Percentiles rank a stretch among this genome's conserved stretches.
phyloP scores from a whole-genome alignment of 2,797 vertebrate species.

The Paratrypauchen microcephalus region DNA sequence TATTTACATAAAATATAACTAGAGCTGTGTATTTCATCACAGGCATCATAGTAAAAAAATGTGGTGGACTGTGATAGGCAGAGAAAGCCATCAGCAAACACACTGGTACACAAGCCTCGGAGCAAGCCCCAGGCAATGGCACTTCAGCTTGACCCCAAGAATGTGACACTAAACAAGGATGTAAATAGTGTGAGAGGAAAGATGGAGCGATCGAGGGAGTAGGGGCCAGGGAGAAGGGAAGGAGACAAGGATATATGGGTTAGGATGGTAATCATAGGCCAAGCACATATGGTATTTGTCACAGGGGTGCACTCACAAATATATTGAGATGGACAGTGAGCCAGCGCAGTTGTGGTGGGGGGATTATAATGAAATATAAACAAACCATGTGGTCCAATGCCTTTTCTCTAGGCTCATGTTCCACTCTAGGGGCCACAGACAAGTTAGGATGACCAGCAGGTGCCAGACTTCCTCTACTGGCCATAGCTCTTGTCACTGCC shows the following conservation, averaged over 20 bases:
- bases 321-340: slow-evolving; percentile 36
- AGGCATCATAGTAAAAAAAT: slow-evolving; percentile 39
- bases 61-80: slow-evolving; percentile 34
- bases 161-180: slow-evolving; percentile 69
- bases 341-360: background rate
- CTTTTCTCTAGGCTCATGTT: background rate
- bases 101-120: slow-evolving; percentile 62
- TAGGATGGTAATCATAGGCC: slow-evolving; percentile 31
- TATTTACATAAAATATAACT: slow-evolving; percentile 63
- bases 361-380: slow-evolving; percentile 13
- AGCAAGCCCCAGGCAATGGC: slow-evolving; percentile 62
- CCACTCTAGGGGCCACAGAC: slow-evolving; percentile 29
- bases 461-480: slow-evolving; percentile 10
- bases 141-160: slow-evolving; percentile 63
- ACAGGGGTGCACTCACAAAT: slow-evolving; percentile 26
- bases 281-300: slow-evolving; percentile 49
- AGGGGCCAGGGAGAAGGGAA: background rate
- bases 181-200: slow-evolving; percentile 55
- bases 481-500: background rate
- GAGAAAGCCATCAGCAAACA: slow-evolving; percentile 62
- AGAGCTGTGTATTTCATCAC: slow-evolving; percentile 59
- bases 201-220: slow-evolving; percentile 1
- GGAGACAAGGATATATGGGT: background rate
- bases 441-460: slow-evolving; percentile 50
- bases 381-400: background rate